These are phyloP conservation scores for Spodoptera exigua DNA, from an alignment of 2,888 invertebrate species.

Conservation along the genomic window DNA sequence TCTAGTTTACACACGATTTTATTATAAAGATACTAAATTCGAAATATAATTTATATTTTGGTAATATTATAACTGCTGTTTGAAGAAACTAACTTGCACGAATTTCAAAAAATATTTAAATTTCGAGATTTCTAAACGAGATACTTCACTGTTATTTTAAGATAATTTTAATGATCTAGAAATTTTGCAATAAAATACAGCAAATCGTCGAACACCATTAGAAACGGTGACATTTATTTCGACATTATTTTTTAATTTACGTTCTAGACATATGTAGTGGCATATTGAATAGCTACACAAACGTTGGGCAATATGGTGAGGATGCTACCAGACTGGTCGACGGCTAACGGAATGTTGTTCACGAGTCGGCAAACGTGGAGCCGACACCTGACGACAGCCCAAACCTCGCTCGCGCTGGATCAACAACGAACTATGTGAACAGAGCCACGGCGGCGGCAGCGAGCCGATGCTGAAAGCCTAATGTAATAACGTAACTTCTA, in stretches of 20 bases:
- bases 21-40: too few relatives aligned
- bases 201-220: conserved; percentile 55
- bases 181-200: conserved; percentile 57
- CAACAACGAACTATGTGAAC: not conserved
- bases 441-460: too few relatives aligned
- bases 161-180: conserved; percentile 56
- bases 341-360: conserved; percentile 36
- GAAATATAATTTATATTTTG: conserved; percentile 26
- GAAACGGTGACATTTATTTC: conserved; percentile 56
- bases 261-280: conserved; percentile 26
- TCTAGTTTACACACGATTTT: too few relatives aligned
- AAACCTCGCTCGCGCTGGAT: not conserved
- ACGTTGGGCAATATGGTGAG: conserved; percentile 36
- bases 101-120: conserved; percentile 50
- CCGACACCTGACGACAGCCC: not conserved
- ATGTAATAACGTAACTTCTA: conserved; percentile 3
- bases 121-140: conserved; percentile 53
- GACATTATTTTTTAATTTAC: conserved; percentile 54
- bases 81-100: conserved; percentile 17
- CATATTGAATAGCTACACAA: conserved; percentile 28
- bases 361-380: conserved; percentile 5
- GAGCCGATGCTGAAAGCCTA: conserved; percentile 12
- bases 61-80: not conserved
- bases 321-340: conserved; percentile 46
- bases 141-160: conserved; percentile 45